Conservation (phyloP, 2,113 vertebrate species). For the Pontoporia blainvillei region DNA sequence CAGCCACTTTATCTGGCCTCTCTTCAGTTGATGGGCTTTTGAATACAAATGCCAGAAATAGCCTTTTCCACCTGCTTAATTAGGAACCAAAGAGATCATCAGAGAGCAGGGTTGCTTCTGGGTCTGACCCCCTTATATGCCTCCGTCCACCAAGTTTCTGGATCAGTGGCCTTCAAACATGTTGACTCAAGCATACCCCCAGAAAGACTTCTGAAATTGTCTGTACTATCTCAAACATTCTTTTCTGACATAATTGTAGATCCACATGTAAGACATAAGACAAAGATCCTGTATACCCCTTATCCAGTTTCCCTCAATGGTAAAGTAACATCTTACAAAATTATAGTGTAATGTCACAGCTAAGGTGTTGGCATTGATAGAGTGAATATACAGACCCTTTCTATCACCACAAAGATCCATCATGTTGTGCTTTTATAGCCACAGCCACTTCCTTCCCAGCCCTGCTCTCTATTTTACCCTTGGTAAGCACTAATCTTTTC, state of each 20-base stretch:
- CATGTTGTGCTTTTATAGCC: neutral
- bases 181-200: neutral
- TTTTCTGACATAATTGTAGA: neutral
- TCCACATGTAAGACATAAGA: neutral
- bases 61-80: neutral
- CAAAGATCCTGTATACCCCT: neutral
- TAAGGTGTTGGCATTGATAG: neutral
- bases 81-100: neutral
- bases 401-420: neutral
- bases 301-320: neutral
- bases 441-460: neutral
- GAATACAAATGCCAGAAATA: conserved; percentile 15
- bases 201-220: neutral
- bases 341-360: neutral
- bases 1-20: neutral
- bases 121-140: neutral
- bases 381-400: neutral
- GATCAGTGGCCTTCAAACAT: neutral
- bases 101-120: neutral
- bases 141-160: neutral
- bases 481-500: neutral
- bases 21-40: neutral
- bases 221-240: neutral
- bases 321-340: neutral
- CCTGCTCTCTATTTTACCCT: neutral